phyloP scores from a whole-genome alignment of 2,797 vertebrate species.

The Channa striata region DNA sequence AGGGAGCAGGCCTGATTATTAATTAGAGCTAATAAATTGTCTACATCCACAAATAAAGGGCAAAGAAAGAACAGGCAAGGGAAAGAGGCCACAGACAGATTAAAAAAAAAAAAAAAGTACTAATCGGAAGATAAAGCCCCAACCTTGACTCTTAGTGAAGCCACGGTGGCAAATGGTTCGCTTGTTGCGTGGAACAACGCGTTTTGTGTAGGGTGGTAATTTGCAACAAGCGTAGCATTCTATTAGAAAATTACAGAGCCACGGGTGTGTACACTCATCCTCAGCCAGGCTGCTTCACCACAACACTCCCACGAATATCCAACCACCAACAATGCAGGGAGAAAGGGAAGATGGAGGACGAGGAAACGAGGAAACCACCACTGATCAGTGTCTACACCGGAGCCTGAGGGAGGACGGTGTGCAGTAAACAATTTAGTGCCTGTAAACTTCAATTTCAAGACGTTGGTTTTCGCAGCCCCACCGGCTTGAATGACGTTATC shows the following conservation, averaged over 20 bases:
- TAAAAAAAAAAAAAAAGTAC: conserved; percentile 32
- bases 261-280: conserved; percentile 6
- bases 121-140: conserved; percentile 38
- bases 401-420: conserved; percentile 35
- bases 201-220: conserved; percentile 45
- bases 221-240: conserved; percentile 48
- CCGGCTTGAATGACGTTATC: conserved; percentile 43
- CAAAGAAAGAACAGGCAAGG: conserved; percentile 20
- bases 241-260: conserved; percentile 67
- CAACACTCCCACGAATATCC: conserved; percentile 32
- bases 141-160: conserved; percentile 24
- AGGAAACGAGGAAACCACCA: conserved; percentile 21
- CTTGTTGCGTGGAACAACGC: conserved; percentile 20
- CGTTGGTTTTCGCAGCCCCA: conserved; percentile 17
- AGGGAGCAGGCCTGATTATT: conserved; percentile 59
- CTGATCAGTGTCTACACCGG: conserved; percentile 40
- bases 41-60: conserved; percentile 51
- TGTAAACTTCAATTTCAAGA: conserved; percentile 42
- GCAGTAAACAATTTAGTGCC: conserved; percentile 45
- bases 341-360: background rate
- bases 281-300: conserved; percentile 27
- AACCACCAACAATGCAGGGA: conserved; percentile 12
- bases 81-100: conserved; percentile 18
- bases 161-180: background rate
- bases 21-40: conserved; percentile 72